These are phyloP conservation scores for Dasypus novemcinctus DNA, from an alignment of 2,113 vertebrate species.

Conservation along the genomic window DNA sequence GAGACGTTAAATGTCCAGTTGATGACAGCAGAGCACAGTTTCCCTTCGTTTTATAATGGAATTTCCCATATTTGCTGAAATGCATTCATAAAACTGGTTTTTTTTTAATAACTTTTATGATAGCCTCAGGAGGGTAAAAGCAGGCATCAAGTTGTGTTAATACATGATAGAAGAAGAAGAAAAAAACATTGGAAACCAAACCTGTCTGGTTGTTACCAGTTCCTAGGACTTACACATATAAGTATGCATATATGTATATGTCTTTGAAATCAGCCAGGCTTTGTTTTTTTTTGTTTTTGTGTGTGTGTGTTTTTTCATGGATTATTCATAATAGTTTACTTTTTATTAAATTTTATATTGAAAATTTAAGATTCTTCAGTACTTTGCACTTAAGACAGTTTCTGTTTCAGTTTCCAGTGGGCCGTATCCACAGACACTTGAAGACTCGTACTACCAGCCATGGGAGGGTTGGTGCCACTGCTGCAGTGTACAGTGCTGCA, in stretches of 20 bases:
- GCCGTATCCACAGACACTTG: constrained; percentile 97
- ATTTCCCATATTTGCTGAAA: neutral
- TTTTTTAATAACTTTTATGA: too few relatives aligned
- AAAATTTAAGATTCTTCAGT: neutral
- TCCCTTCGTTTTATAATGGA: neutral
- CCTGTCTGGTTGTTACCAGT: neutral
- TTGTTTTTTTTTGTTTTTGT: too few relatives aligned
- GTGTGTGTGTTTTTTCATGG: too few relatives aligned
- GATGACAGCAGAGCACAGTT: neutral
- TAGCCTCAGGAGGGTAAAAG: neutral
- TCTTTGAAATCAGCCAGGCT: neutral
- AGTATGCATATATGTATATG: too few relatives aligned
- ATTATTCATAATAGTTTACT: neutral
- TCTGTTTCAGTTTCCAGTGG: constrained; percentile 93
- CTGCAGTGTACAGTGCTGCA: constrained; percentile 97
- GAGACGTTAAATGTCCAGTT: neutral
- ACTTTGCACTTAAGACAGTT: neutral
- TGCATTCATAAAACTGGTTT: neutral
- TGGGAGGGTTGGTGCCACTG: constrained; percentile 96
- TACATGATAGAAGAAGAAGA: neutral
- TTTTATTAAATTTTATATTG: neutral
- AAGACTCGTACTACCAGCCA: constrained; percentile 99
- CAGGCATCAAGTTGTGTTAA: too few relatives aligned
- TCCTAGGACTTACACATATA: neutral
- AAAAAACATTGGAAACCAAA: too few relatives aligned